These are phyloP conservation scores for Podarcis siculus DNA, from an alignment of 2,797 vertebrate genomes.

Conservation along the genomic window DNA sequence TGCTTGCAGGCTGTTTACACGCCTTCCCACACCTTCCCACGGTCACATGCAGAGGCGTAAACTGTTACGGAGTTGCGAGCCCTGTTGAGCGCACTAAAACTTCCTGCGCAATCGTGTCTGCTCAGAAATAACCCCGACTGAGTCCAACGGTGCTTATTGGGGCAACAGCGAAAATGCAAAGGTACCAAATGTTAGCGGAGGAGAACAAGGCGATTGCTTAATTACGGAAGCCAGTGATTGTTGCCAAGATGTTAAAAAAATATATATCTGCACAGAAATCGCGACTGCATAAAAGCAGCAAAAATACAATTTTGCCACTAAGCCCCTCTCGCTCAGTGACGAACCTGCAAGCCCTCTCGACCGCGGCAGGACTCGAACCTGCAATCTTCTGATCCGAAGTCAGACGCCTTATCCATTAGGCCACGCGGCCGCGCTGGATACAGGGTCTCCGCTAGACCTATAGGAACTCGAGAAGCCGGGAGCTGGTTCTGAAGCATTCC, in stretches of 20 bases:
- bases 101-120: too few species aligned
- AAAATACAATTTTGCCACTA: too few species aligned
- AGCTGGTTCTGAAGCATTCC: rapidly evolving
- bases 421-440: constrained; percentile 1
- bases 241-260: too few species aligned
- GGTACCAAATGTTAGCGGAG: not conserved
- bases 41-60: too few species aligned
- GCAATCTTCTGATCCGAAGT: constrained; percentile 91
- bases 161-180: not conserved
- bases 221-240: not conserved
- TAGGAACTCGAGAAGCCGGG: not conserved
- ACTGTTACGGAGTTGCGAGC: too few species aligned
- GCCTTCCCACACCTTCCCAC: too few species aligned
- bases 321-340: rapidly evolving
- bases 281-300: too few species aligned
- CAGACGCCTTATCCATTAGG: constrained; percentile 88
- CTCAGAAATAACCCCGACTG: too few species aligned
- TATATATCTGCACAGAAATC: too few species aligned
- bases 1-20: too few species aligned
- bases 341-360: not conserved
- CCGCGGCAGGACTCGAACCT: constrained; percentile 86
- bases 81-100: too few species aligned
- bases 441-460: rapidly evolving
- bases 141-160: too few species aligned
- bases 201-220: not conserved